These are phyloP conservation scores for Nibea albiflora DNA, from an alignment of 2,113 vertebrate species.

Conservation along the genomic window DNA sequence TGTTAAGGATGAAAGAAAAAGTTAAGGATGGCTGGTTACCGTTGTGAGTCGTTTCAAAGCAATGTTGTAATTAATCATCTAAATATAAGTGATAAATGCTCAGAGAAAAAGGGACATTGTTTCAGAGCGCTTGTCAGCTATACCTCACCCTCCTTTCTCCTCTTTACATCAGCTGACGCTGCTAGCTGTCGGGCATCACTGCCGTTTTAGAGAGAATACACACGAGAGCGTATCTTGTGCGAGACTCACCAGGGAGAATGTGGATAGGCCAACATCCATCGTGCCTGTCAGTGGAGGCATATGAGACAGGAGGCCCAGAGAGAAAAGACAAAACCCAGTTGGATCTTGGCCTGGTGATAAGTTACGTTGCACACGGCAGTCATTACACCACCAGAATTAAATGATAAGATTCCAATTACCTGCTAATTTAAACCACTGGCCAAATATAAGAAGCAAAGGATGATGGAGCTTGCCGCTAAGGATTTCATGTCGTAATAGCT, in stretches of 20 bases:
- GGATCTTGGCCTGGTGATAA: constrained; percentile 55
- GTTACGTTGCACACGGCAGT: constrained; percentile 44
- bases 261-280: constrained; percentile 39
- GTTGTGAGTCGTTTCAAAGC: too few relatives aligned
- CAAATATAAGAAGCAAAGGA: constrained; percentile 54
- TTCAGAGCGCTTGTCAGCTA: background rate
- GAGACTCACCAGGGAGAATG: constrained; percentile 47
- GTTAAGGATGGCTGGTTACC: background rate
- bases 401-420: constrained; percentile 80
- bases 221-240: constrained; percentile 28
- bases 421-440: constrained; percentile 58
- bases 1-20: too few relatives aligned
- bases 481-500: constrained; percentile 56
- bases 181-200: constrained; percentile 34
- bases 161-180: constrained; percentile 6
- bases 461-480: constrained; percentile 25
- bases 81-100: background rate
- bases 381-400: constrained; percentile 71
- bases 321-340: constrained; percentile 49
- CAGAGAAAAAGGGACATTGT: background rate
- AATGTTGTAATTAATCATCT: background rate
- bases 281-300: constrained; percentile 38
- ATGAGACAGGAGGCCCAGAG: constrained; percentile 41
- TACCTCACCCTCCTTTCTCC: background rate
- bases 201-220: constrained; percentile 46